Conservation (phyloP, 2,888 invertebrate species). For the Orthonychiurus folsomi region DNA sequence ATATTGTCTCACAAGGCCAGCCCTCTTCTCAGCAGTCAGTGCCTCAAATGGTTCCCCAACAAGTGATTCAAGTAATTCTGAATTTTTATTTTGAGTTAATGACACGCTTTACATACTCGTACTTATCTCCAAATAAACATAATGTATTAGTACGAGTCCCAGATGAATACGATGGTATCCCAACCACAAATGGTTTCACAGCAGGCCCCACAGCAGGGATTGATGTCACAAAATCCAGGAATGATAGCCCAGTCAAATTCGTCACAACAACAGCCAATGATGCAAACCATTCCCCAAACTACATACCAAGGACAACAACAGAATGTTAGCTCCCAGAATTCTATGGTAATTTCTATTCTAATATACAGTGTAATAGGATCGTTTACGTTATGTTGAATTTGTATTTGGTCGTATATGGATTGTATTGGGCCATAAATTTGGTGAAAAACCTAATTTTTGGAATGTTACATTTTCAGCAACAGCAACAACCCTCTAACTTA, state of each 20-base stretch:
- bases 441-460: too few relatives aligned
- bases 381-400: too few relatives aligned
- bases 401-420: too few relatives aligned
- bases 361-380: too few relatives aligned
- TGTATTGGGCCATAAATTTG: too few relatives aligned
- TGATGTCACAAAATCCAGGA: conserved; percentile 27
- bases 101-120: too few relatives aligned
- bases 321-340: not conserved
- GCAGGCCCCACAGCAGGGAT: conserved; percentile 21
- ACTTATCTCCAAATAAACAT: too few relatives aligned
- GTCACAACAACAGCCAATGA: not conserved
- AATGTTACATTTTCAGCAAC: too few relatives aligned
- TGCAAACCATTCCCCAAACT: not conserved
- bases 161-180: conserved; percentile 17
- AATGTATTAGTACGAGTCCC: conserved; percentile 8
- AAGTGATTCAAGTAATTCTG: not conserved
- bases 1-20: conserved; percentile 28
- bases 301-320: conserved; percentile 3
- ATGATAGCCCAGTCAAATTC: not conserved
- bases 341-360: too few relatives aligned
- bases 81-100: not conserved
- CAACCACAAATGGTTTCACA: too few relatives aligned
- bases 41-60: not conserved
- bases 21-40: not conserved
- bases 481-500: too few relatives aligned